Conservation (phyloP, 2,888 invertebrate species). For the Notodonta ziczac region DNA sequence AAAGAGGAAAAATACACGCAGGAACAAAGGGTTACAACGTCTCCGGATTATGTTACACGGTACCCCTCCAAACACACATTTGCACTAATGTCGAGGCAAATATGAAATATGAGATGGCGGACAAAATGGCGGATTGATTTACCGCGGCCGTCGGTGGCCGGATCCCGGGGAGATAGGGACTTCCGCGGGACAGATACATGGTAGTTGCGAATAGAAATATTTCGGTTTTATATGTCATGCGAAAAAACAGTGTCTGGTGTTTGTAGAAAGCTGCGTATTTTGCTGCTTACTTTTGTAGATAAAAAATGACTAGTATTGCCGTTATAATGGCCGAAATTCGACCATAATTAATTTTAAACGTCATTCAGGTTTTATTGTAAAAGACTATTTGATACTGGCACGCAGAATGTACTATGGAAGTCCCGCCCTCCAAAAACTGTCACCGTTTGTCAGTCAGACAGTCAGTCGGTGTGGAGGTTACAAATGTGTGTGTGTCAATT, state of each 20-base stretch:
- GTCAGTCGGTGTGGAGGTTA: no score
- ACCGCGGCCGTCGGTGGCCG: slow-evolving; percentile 54
- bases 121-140: slow-evolving; percentile 67
- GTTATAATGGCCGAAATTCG: no score
- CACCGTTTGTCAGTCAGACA: no score
- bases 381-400: no score
- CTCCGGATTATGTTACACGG: slow-evolving; percentile 48
- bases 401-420: no score
- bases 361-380: no score
- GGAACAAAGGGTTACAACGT: slow-evolving; percentile 40
- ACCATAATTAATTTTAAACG: no score
- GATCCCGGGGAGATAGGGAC: slow-evolving; percentile 50
- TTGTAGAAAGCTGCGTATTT: no score
- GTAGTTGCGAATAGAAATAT: slow-evolving; percentile 9
- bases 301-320: no score
- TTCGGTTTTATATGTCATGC: neutral
- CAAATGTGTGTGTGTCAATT: no score
- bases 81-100: slow-evolving; percentile 63
- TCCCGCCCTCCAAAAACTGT: no score
- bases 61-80: slow-evolving; percentile 53
- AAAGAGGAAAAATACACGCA: slow-evolving; percentile 33
- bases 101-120: slow-evolving; percentile 59
- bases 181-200: slow-evolving; percentile 36
- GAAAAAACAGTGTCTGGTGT: neutral
- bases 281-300: no score